These are phyloP conservation scores for Panzeria rudis DNA, from an alignment of 2,888 invertebrate genomes.

Conservation along the genomic window DNA sequence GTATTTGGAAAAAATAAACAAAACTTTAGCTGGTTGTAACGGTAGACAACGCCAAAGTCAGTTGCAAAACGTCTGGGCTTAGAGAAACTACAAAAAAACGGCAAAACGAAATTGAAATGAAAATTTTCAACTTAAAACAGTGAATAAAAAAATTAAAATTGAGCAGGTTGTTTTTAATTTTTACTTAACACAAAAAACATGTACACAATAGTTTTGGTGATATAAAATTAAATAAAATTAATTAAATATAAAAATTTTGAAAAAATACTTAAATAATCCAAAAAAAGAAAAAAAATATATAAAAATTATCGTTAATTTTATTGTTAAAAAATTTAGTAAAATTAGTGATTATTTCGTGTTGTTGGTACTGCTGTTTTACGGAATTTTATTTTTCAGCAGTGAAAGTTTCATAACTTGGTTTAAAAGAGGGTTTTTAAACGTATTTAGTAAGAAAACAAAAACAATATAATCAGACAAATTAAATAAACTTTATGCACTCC, in stretches of 20 bases:
- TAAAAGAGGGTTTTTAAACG: conserved; percentile 46
- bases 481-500: conserved; percentile 43
- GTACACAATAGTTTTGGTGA: not conserved
- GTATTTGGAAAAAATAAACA: conserved; percentile 42
- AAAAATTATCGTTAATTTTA: not conserved
- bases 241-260: not conserved
- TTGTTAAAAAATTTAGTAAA: not conserved
- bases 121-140: conserved; percentile 15
- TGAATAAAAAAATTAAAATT: conserved; percentile 27
- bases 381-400: conserved; percentile 50
- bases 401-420: conserved; percentile 70
- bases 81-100: conserved; percentile 67
- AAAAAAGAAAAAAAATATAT: not conserved
- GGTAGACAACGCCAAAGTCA: conserved; percentile 59
- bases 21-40: conserved; percentile 67
- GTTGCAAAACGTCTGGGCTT: conserved; percentile 73
- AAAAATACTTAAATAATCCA: conserved; percentile 10
- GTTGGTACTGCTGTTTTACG: conserved; percentile 1
- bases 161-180: not conserved
- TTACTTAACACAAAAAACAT: not conserved
- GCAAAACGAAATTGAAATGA: conserved; percentile 41
- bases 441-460: conserved; percentile 16
- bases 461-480: conserved; percentile 28
- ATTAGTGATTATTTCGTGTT: conserved; percentile 19
- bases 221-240: conserved; percentile 1